Evolutionary conservation across 2,797 vertebrate species (phyloP), one percentile per base, ranked within the genome.

Genomic region (Bovichtus diacanthus): DNA sequence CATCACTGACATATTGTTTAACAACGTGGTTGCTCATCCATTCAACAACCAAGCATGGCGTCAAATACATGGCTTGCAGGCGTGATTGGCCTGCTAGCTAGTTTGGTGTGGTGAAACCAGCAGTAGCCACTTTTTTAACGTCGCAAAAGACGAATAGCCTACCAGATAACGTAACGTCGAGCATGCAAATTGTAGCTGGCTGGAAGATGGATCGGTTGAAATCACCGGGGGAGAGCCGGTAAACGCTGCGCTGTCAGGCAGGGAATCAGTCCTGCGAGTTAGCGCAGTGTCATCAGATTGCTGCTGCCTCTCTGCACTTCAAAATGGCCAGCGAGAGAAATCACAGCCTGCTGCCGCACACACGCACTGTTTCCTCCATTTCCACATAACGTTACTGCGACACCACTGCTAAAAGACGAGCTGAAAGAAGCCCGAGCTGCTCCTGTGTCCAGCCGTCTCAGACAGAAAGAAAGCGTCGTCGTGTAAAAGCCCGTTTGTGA

Each of bases 321-420:
- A 93, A 93, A 94, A 94, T 93, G 93, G 92, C 91, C 90, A 90
- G 86, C 80, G 83, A 88, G 88, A 90, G 90, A 72, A 84, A 86
- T 67, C 86, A 70, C 81, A 78, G 69, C 59, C 79, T 34, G 80
- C 81, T 10, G 85, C 83, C 66, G 74, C 81, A 69, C 66, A 69
- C 66, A 34, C 41, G 67, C 78, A 56, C 78, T 11, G 67, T 31
- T n/a, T 55, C 84, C 89, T 80, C 88, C 84, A 76, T 88, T 34
- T 81, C 59, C 80, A 78, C 87, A 74, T 38, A 84, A 69, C 86
- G 77, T 67, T 82, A 85, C 90, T 93, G 93, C 92, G 92, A 92
- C 91, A 93, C 86, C 82, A 23, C 83, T 16, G 85, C 72, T 83
- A 64, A 70, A 66, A 80, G 65, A 78, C 79, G 64, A 74, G 87